A percentile compares a stretch with the other conserved stretches of the same genome.
Evolutionary conservation across 1,140 invertebrate genomes (phyloP).

Genomic region (Caenorhabditis brenneri): DNA sequence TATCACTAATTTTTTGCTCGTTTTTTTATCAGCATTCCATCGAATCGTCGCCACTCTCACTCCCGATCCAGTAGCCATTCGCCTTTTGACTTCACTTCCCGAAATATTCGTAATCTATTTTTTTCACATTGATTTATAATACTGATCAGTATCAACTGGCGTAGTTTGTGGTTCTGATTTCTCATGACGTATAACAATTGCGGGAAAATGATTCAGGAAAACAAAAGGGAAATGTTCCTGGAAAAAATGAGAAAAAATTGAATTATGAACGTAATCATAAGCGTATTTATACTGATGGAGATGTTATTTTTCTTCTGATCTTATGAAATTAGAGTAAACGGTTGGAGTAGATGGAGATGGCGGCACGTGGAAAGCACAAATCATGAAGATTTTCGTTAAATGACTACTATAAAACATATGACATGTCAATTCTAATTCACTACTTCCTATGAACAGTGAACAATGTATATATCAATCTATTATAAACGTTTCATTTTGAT

Average conservation of each 20-base stretch:
- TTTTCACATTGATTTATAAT: neutral
- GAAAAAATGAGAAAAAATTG: neutral
- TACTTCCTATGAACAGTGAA: neutral
- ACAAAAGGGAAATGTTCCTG: neutral
- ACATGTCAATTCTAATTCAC: neutral
- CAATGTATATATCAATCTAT: neutral
- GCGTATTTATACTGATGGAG: constrained; percentile 4
- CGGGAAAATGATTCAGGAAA: neutral
- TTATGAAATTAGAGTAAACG: constrained; percentile 17
- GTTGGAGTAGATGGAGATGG: neutral
- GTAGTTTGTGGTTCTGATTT: neutral
- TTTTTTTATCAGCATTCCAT: constrained; percentile 37
- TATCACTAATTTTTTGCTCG: constrained; percentile 24
- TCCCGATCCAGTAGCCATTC: constrained; percentile 22
- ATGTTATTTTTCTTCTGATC: neutral
- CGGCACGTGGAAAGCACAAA: neutral
- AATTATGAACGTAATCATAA: neutral
- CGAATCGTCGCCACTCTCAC: constrained; percentile 6
- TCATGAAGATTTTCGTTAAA: neutral
- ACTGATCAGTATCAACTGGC: neutral
- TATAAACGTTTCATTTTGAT: neutral
- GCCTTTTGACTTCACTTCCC: neutral
- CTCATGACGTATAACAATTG: neutral
- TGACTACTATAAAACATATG: neutral
- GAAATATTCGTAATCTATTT: constrained; percentile 30